Evolutionary conservation across 2,888 invertebrate species (phyloP), one percentile per base, ranked within the genome.

Genomic region (Nesidiocoris tenuis): DNA sequence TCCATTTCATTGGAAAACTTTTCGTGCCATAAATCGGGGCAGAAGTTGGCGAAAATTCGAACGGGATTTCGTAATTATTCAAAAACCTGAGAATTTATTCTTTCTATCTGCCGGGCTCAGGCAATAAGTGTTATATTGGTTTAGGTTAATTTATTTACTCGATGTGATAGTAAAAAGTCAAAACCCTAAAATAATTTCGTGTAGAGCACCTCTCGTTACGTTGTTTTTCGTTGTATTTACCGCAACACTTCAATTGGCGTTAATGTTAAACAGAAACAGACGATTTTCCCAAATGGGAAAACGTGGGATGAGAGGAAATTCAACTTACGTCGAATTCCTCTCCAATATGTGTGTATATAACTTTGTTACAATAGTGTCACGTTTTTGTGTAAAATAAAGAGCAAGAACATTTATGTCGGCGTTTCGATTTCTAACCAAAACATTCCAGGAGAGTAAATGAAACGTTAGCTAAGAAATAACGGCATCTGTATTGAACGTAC

Each of bases 291-390:
- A n/a, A n/a, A n/a, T n/a, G n/a, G n/a, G n/a, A n/a, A n/a, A n/a
- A n/a, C n/a, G n/a, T n/a, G n/a, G n/a, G n/a, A n/a, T n/a, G n/a
- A n/a, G n/a, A n/a, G n/a, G n/a, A n/a, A n/a, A n/a, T n/a, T n/a
- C n/a, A n/a, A n/a, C n/a, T n/a, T n/a, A n/a, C n/a, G n/a, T n/a
- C n/a, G n/a, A n/a, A n/a, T n/a, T n/a, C n/a, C n/a, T n/a, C n/a
- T n/a, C n/a, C n/a, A n/a, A n/a, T n/a, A n/a, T n/a, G n/a, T n/a
- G 23, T 64, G n/a, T 64, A 25, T 64, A 64, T 24, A 64, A 64
- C 64, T 24, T 25, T 64, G 64, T 64, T 64, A 64, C 64, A 64
- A n/a, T n/a, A 64, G 64, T 25, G 64, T 16, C 64, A 64, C 25
- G 17, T 18, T 63, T 9, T 22, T 64, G 23, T 64, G 64, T 64